These are phyloP conservation scores for Heliconius ismenius DNA, from an alignment of 2,888 invertebrate genomes.

Conservation along the genomic window DNA sequence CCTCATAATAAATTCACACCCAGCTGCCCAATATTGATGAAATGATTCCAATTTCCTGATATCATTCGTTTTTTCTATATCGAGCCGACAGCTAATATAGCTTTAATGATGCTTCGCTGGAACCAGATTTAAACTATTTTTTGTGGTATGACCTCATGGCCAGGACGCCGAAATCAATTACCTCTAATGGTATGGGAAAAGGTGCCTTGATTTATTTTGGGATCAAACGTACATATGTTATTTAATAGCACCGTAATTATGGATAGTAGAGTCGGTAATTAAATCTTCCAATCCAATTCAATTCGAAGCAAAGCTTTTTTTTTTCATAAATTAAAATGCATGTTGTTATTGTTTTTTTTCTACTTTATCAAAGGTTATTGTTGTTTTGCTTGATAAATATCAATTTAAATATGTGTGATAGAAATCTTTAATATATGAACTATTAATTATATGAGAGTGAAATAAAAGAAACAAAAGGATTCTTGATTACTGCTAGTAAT, in stretches of 20 bases:
- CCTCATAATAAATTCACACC: constrained; percentile 40
- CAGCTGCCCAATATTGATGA: constrained; percentile 50
- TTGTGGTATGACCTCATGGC: constrained; percentile 51
- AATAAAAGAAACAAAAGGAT: constrained; percentile 1
- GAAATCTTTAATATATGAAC: background rate
- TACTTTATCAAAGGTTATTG: constrained; percentile 6
- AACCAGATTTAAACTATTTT: constrained; percentile 50
- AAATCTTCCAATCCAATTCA: constrained; percentile 42
- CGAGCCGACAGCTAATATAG: constrained; percentile 48
- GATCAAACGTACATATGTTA: constrained; percentile 50
- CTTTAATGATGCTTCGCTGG: constrained; percentile 55
- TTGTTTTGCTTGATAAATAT: background rate
- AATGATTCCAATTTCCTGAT: constrained; percentile 48
- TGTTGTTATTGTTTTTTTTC: constrained; percentile 6
- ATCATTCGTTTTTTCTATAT: constrained; percentile 46
- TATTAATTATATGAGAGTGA: background rate
- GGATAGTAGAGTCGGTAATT: constrained; percentile 61
- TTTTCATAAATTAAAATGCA: background rate
- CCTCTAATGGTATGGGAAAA: constrained; percentile 62
- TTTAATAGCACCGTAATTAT: constrained; percentile 47
- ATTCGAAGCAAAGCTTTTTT: constrained; percentile 15
- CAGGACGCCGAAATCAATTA: constrained; percentile 69
- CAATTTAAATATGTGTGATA: background rate
- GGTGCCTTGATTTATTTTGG: constrained; percentile 64
- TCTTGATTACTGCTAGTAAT: background rate